Percentiles rank a stretch among this genome's conserved stretches.
phyloP scores from a whole-genome alignment of 2,113 vertebrate genomes.

The Chrysemys picta region DNA sequence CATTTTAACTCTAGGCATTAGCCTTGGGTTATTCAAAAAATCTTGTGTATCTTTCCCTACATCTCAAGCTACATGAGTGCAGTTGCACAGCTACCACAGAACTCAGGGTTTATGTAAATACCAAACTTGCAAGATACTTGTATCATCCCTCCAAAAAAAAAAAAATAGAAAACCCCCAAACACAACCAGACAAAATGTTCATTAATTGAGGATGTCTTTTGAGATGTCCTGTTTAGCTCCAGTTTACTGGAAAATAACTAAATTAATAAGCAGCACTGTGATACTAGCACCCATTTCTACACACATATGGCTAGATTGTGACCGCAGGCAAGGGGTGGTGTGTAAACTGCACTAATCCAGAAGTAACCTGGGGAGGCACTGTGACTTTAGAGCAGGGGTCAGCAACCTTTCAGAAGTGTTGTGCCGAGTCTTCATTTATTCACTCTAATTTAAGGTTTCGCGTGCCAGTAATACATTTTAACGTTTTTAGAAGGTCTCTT shows the following conservation, averaged over 20 bases:
- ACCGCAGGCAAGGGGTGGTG: background rate
- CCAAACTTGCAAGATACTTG: rapidly evolving
- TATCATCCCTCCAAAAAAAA: background rate
- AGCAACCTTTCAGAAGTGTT: no score
- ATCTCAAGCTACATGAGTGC: background rate
- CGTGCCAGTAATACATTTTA: no score
- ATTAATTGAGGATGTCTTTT: background rate
- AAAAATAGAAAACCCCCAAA: background rate
- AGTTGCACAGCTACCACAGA: background rate
- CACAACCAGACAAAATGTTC: background rate
- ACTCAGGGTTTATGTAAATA: background rate
- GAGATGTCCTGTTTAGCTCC: background rate
- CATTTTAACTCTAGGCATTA: background rate
- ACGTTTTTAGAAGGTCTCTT: no score
- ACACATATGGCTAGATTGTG: background rate
- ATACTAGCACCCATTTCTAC: background rate
- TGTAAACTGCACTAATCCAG: background rate
- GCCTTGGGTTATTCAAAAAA: background rate
- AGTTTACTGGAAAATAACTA: background rate
- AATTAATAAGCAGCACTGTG: background rate
- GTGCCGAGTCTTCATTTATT: no score
- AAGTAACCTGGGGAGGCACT: background rate
- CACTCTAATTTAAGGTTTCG: no score
- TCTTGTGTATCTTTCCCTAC: background rate
- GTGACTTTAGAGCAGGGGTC: background rate